Percentiles rank a stretch among this genome's conserved stretches.
These are phyloP conservation scores for Azemiops feae DNA, from an alignment of 2,113 vertebrate species.

Conservation along the genomic window DNA sequence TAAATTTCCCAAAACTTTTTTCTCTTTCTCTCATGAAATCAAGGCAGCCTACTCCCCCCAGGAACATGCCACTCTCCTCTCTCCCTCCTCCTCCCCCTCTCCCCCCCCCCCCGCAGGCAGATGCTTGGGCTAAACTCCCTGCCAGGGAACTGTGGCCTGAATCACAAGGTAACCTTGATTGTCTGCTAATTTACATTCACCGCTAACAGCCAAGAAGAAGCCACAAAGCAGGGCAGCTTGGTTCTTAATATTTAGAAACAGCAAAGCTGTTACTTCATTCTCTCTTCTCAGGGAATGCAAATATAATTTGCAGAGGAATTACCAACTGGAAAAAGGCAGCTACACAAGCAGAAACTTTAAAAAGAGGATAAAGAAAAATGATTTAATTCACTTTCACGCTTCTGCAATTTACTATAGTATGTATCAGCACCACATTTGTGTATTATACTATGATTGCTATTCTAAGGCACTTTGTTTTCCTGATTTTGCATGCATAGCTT, in stretches of 20 bases:
- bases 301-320: not conserved
- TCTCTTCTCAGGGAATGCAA: not conserved
- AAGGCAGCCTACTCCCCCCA: not conserved
- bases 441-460: not conserved
- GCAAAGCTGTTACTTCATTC: not conserved
- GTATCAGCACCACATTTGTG: not conserved
- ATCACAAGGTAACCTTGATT: not conserved
- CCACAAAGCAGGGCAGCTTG: not conserved
- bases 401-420: not conserved
- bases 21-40: not conserved
- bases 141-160: not conserved
- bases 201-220: not conserved
- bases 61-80: not conserved
- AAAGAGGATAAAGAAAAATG: not conserved
- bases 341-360: not conserved
- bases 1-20: not conserved
- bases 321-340: not conserved
- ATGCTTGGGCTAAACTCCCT: not conserved
- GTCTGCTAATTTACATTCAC: not conserved
- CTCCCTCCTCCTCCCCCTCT: no score
- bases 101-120: not conserved
- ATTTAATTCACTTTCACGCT: slow-evolving; percentile 5
- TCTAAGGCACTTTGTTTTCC: not conserved
- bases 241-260: slow-evolving; percentile 4
- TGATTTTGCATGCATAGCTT: slow-evolving; percentile 1